Evolutionary conservation across 2,888 invertebrate genomes (phyloP), one percentile per base, ranked within the genome.

Genomic region (Agrochola macilenta): DNA sequence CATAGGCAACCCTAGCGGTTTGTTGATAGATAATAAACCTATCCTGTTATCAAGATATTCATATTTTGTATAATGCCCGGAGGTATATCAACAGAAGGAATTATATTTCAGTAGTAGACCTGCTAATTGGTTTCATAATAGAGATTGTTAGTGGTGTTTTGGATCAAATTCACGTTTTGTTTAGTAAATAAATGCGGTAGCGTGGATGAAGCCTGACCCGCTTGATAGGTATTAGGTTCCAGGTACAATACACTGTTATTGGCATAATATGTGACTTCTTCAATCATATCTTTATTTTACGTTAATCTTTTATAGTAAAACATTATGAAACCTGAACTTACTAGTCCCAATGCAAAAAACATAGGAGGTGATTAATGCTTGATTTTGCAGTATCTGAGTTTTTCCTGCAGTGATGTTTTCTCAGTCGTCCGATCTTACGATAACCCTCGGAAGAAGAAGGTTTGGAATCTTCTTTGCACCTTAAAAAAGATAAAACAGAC

Each of bases 21-120:
- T 30, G 49, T 73, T 60, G 58, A 76, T 30, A 57, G 57, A 23
- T 52, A 52, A 74, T n/a, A 8, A 81, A 74, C 30, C 43, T 23
- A 12, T 14, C 17, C 7, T 54, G 52, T 46, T 81, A 46, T 26
- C 54, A 75, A 39, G 61, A 82, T 76, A 76, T 82, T 78, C 35
- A 54, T 49, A 76, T 39, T 74, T 54, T 43, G 54, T 46, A 76
- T 49, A 39, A 76, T 54, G 46, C 61, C 54, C 61, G 5, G 35
- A 46, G 54, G 30, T 82, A 57, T 26, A 26, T 4, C 23, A 35
- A 35, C 23, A 63, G 26, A 75, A 23, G 52, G 61, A 63, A 78
- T 63, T 46, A 54, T 46, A 23, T 54, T 75, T n/a, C 43, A 74
- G 20, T 78, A 12, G 60, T 81, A 35, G 26, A 39, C 46, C 54